Conservation (phyloP, 2,113 vertebrate species). For the Macquaria ambigua region DNA sequence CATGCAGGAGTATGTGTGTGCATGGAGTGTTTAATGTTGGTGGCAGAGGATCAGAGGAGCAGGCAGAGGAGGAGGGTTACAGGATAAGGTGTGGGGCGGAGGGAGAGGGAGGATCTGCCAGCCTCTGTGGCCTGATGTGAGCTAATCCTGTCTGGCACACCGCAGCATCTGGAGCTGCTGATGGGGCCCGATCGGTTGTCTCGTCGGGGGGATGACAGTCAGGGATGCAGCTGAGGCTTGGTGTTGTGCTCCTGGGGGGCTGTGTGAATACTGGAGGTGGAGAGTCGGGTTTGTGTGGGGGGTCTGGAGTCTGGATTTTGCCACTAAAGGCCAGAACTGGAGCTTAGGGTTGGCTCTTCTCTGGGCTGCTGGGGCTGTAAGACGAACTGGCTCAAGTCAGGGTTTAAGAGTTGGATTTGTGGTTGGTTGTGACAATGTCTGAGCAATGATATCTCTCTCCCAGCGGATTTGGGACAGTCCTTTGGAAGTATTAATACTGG, state of each 20-base stretch:
- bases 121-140: conserved; percentile 64
- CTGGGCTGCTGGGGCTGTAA: neutral
- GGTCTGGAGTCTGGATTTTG: conserved; percentile 7
- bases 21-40: neutral
- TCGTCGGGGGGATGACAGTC: conserved; percentile 18
- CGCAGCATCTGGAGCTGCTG: conserved; percentile 64
- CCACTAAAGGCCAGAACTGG: conserved; percentile 10
- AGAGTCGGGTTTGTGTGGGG: neutral
- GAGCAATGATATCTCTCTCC: conserved; percentile 18
- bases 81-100: conserved; percentile 40
- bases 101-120: conserved; percentile 53
- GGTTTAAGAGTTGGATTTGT: conserved; percentile 27
- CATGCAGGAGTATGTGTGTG: neutral
- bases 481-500: conserved; percentile 27
- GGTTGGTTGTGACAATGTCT: conserved; percentile 13
- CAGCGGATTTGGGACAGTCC: conserved; percentile 14
- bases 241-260: conserved; percentile 25
- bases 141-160: conserved; percentile 72
- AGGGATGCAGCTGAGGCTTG: conserved; percentile 54
- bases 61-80: conserved; percentile 24
- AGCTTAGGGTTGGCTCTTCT: conserved; percentile 4
- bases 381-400: neutral
- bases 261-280: conserved; percentile 22
- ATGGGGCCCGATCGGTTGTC: conserved; percentile 48
- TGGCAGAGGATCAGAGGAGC: conserved; percentile 45